Conservation (phyloP, 2,797 vertebrate genomes). For the Fundulus diaphanus region DNA sequence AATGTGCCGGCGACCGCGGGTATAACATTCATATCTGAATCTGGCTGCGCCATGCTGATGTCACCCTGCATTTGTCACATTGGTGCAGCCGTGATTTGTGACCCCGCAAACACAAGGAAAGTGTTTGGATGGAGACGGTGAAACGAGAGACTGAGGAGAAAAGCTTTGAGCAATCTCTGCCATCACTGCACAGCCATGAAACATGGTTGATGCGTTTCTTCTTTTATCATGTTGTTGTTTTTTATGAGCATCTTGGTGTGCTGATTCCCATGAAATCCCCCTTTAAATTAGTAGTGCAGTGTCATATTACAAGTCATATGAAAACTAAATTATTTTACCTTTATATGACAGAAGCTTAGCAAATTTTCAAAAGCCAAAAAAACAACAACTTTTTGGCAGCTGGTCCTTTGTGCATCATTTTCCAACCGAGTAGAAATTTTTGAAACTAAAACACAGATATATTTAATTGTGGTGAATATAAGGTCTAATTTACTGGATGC, state of each 20-base stretch:
- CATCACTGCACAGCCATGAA: too few relatives aligned
- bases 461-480: neutral
- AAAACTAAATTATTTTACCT: neutral
- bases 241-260: neutral
- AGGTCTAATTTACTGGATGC: neutral
- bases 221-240: neutral
- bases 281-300: neutral
- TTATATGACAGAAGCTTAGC: too few relatives aligned
- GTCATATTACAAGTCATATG: neutral
- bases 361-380: neutral
- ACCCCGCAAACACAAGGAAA: constrained; percentile 37
- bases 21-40: constrained; percentile 42
- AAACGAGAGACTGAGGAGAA: neutral
- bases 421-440: neutral
- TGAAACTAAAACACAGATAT: neutral
- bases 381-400: neutral
- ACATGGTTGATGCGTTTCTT: neutral
- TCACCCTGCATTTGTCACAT: constrained; percentile 59
- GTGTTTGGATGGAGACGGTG: constrained; percentile 22
- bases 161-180: neutral
- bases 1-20: constrained; percentile 23
- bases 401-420: neutral
- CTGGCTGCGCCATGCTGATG: constrained; percentile 37
- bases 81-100: constrained; percentile 53
- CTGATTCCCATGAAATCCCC: too few relatives aligned